Base-by-base conservation (phyloP, 2,797 vertebrate genomes). In the Pseudochromis fuscus region DNA sequence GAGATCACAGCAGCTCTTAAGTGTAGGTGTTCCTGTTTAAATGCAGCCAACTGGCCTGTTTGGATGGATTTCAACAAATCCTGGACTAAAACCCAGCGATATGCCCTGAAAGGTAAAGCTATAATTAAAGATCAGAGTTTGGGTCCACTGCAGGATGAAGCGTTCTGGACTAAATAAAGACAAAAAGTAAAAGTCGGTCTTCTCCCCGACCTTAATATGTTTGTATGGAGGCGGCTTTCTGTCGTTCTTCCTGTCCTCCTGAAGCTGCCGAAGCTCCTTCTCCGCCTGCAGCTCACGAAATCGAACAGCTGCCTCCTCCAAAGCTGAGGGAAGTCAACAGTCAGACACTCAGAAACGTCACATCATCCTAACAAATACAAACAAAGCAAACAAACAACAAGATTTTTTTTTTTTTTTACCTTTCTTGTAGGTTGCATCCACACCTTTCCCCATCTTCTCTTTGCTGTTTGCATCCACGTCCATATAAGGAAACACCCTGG, bases 401-500 rank as follows among this genome's bases (percentile, higher is more conserved):
- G 8, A 0, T 3, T 37, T 30, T 61, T 7, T 4, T 10, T 33
- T 7, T 7, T 3, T 18, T n/a, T 67, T 24, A 99, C 98, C 98
- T 96, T 98, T 98, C 89, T 95, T 99, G 73, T 98, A 99, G 30
- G 95, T 94, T 33, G 95, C 95, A 81, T 99, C 97, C 0, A 99
- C 96, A 1, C 97, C 97, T 82, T 98, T 98, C 37, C 96, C 96
- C 96, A 98, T 98, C 88, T 97, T 98, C 73, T 98, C 98, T 75
- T 97, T 98, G 93, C 95, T 98, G 95, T 96, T 97, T 82, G 97
- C 96, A 42, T 99, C 98, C 13, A 97, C 98, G 49, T 99, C 98
- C 98, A 99, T 98, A 71, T 99, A 99, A 2, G 97, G 97, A 78
- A 99, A 99, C 64, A 98, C 97, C 38, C 98, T 93, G 56, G 98